Percentiles rank a stretch among this genome's conserved stretches.
Conservation (phyloP, 2,113 vertebrate genomes). For the Mus pahari region DNA sequence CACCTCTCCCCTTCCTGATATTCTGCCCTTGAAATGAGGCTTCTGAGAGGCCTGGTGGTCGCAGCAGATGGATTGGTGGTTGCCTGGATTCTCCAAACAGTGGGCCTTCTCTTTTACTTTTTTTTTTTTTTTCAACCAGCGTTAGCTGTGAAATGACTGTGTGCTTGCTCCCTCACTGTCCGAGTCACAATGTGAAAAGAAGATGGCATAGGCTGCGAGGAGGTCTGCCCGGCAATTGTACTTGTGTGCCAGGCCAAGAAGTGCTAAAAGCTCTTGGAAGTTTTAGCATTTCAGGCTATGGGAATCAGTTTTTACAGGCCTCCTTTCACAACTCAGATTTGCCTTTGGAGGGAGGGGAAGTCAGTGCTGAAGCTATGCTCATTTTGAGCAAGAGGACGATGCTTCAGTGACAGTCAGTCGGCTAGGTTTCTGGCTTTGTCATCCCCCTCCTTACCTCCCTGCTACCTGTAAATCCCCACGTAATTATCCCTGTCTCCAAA, state of each 20-base stretch:
- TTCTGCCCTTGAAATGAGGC: constrained; percentile 67
- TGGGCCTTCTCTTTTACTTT: constrained; percentile 48
- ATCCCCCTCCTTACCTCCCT: not conserved
- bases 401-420: constrained; percentile 6
- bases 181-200: constrained; percentile 3
- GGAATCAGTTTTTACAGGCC: constrained; percentile 51
- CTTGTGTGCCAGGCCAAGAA: not conserved
- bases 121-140: not conserved
- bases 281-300: constrained; percentile 21
- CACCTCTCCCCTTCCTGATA: constrained; percentile 48
- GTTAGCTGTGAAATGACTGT: constrained; percentile 49
- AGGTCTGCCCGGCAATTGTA: not conserved
- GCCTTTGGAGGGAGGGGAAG: not conserved
- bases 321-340: constrained; percentile 8
- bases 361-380: not conserved
- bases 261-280: constrained; percentile 6
- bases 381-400: constrained; percentile 42
- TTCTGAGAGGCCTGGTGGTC: constrained; percentile 6
- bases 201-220: constrained; percentile 28
- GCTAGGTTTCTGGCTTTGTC: constrained; percentile 47
- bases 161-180: not conserved
- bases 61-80: constrained; percentile 62
- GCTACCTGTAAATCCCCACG: constrained; percentile 73
- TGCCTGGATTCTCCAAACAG: constrained; percentile 46
- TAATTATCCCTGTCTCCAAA: constrained; percentile 76